Conservation (phyloP, 2,113 vertebrate species). For the Sander lucioperca region DNA sequence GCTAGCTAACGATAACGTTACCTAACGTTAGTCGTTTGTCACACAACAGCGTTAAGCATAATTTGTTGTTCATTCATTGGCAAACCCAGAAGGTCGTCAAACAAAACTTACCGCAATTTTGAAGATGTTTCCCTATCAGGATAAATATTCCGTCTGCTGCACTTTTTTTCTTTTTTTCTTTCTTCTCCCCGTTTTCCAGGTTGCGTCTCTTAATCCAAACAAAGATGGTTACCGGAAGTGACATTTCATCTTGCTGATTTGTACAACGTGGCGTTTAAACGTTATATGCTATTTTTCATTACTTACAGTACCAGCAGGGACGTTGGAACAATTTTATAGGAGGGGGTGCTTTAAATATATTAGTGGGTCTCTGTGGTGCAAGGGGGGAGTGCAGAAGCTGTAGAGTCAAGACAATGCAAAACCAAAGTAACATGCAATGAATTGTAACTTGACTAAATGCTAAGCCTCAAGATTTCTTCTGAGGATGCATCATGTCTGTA, state of each 20-base stretch:
- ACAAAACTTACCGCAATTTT: not conserved
- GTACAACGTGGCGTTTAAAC: too few relatives aligned
- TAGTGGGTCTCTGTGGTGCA: too few relatives aligned
- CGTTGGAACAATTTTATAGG: too few relatives aligned
- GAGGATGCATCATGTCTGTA: slow-evolving; percentile 2
- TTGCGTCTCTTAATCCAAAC: not conserved
- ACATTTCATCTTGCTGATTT: too few relatives aligned
- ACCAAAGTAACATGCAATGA: slow-evolving; percentile 5
- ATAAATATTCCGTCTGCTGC: too few relatives aligned
- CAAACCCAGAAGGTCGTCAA: not conserved
- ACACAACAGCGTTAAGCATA: not conserved
- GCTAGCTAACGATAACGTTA: not conserved
- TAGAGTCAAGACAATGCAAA: slow-evolving; percentile 2
- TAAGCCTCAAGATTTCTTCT: slow-evolving; percentile 23
- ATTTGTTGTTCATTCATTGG: not conserved
- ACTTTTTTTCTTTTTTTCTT: too few relatives aligned
- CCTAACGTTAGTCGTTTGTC: not conserved
- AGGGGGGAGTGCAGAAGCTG: slow-evolving; percentile 3
- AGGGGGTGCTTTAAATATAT: too few relatives aligned
- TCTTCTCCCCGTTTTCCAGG: too few relatives aligned
- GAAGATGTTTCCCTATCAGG: not conserved
- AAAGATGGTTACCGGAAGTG: slow-evolving; percentile 38
- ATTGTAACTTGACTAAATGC: slow-evolving; percentile 19
- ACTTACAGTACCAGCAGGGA: too few relatives aligned
- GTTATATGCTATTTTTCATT: not conserved